Percentiles rank a stretch among this genome's conserved stretches.
These are phyloP conservation scores for Poecile montanus DNA, from an alignment of 2,797 vertebrate species.

Conservation along the genomic window DNA sequence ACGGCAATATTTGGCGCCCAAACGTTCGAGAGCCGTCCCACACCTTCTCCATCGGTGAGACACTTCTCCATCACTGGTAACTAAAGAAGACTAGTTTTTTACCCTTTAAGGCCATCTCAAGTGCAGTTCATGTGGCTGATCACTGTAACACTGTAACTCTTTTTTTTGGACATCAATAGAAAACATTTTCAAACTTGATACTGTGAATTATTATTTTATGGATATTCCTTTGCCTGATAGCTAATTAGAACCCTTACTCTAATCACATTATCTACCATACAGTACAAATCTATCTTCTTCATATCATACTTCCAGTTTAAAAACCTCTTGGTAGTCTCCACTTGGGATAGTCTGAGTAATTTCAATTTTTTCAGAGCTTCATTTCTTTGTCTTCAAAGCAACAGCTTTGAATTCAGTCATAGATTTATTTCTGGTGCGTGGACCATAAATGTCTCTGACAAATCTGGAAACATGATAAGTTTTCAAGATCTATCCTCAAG, in stretches of 20 bases:
- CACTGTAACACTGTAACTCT: too few species aligned
- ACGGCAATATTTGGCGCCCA: too few species aligned
- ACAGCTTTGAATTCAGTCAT: not conserved
- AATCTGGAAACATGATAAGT: not conserved
- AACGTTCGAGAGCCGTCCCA: too few species aligned
- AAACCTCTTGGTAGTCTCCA: not conserved
- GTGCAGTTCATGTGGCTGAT: too few species aligned
- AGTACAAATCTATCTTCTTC: not conserved
- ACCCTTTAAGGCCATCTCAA: too few species aligned
- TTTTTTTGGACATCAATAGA: too few species aligned
- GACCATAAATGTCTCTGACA: not conserved
- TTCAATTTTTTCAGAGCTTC: not conserved
- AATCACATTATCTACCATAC: not conserved
- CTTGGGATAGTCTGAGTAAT: not conserved
- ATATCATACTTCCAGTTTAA: not conserved
- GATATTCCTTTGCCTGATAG: not conserved
- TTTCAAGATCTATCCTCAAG: not conserved
- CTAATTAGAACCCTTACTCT: not conserved
- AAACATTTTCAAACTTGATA: not conserved
- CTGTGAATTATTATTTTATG: not conserved
- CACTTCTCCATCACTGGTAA: too few species aligned
- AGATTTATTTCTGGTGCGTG: not conserved
- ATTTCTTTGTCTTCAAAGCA: not conserved
- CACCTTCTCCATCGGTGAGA: too few species aligned
- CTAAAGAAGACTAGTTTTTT: too few species aligned